Conservation (phyloP, 1,140 invertebrate genomes). For the Pseudomyrmex gracilis region DNA sequence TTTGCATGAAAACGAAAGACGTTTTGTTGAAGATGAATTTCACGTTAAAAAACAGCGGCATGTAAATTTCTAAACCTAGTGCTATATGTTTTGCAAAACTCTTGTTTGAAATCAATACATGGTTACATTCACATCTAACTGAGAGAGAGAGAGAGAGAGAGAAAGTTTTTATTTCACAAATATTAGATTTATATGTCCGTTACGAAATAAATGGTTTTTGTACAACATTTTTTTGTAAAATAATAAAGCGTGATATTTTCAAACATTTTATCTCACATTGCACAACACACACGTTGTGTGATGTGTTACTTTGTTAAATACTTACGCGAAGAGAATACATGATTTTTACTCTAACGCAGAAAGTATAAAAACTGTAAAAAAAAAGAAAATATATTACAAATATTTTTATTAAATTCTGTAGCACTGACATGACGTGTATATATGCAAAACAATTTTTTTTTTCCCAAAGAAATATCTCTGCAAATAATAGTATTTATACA, state of each 20-base stretch:
- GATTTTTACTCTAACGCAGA: no score
- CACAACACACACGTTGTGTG: not conserved
- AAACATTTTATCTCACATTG: no score
- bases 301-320: not conserved
- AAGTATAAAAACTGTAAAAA: no score
- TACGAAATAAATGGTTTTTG: conserved; percentile 4
- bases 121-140: no score
- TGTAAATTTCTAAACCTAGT: not conserved
- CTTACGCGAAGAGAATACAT: not conserved
- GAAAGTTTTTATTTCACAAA: no score
- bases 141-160: no score
- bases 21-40: not conserved
- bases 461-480: not conserved
- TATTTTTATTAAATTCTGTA: conserved; percentile 37
- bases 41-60: not conserved
- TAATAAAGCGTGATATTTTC: not conserved
- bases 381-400: not conserved
- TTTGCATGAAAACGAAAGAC: not conserved
- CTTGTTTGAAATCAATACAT: not conserved
- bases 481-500: not conserved
- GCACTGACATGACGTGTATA: not conserved
- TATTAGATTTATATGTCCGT: not conserved
- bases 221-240: not conserved
- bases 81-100: not conserved
- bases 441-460: not conserved